Conservation (phyloP, 2,797 vertebrate genomes). For the Megaceryle alcyon region DNA sequence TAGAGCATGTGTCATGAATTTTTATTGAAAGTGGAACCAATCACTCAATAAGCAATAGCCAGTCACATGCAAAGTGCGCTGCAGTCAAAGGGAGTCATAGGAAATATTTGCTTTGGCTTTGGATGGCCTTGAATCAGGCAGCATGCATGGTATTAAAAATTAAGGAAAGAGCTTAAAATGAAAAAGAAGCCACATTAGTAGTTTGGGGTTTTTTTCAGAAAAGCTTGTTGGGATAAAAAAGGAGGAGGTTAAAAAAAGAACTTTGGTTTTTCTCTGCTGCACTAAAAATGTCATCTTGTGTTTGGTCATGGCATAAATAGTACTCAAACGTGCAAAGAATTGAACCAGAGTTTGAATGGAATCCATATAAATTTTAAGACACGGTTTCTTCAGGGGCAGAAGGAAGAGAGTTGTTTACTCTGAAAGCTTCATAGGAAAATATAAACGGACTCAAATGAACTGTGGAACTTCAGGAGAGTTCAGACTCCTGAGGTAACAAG, state of each 20-base stretch:
- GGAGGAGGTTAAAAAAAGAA: constrained; percentile 7
- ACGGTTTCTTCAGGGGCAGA: background rate
- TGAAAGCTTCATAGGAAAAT: background rate
- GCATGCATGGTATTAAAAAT: background rate
- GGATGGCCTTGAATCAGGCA: background rate
- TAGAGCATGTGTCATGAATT: background rate
- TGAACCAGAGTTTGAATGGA: constrained; percentile 35
- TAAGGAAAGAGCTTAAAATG: constrained; percentile 6
- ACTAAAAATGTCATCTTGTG: constrained; percentile 57
- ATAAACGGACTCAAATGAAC: background rate
- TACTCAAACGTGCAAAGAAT: constrained; percentile 14
- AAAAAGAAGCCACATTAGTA: background rate
- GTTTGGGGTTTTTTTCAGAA: background rate
- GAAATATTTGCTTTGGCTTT: constrained; percentile 27
- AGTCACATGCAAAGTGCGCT: background rate
- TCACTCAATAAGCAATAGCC: background rate
- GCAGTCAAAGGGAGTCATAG: background rate
- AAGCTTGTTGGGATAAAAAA: constrained; percentile 15
- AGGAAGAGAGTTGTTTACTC: constrained; percentile 13
- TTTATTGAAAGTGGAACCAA: background rate
- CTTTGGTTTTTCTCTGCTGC: background rate
- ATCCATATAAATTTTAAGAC: constrained; percentile 27
- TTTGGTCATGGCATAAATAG: constrained; percentile 50
- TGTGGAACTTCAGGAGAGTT: background rate
- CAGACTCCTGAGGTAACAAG: background rate